Conservation (phyloP, 35 echinoderm and acorn worm species). For the Strongylocentrotus purpuratus region DNA sequence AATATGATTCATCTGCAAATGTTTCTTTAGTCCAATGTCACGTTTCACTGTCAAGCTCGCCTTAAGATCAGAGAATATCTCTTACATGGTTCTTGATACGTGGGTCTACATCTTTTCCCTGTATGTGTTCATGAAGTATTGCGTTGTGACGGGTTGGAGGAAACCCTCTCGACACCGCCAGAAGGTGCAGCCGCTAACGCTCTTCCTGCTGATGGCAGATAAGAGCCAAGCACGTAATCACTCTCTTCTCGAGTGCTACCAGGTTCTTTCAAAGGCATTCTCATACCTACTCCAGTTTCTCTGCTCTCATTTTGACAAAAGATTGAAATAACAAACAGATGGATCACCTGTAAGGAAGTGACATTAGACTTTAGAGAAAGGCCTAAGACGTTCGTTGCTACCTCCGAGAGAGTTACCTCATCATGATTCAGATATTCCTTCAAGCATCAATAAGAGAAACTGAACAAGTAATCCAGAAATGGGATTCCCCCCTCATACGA, state of each 20-base stretch:
- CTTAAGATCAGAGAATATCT: neutral
- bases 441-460: neutral
- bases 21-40: neutral
- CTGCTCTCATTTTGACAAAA: slow-evolving; percentile 15
- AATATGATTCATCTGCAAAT: too few species aligned
- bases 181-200: neutral
- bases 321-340: slow-evolving; percentile 39
- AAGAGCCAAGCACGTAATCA: neutral
- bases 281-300: slow-evolving; percentile 1
- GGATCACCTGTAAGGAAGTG: slow-evolving; percentile 36
- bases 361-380: slow-evolving; percentile 27
- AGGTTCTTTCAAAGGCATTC: neutral
- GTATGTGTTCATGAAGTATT: neutral
- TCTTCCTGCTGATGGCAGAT: slow-evolving; percentile 15
- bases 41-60: neutral
- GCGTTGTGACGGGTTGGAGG: neutral
- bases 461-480: neutral
- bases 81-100: neutral
- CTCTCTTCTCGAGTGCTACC: neutral
- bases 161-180: neutral
- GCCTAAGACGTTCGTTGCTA: neutral
- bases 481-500: neutral
- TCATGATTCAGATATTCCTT: neutral
- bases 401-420: slow-evolving; percentile 7
- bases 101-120: neutral